Evolutionary conservation across 2,113 vertebrate species (phyloP).

Genomic region (Nesospiza acunhae): DNA sequence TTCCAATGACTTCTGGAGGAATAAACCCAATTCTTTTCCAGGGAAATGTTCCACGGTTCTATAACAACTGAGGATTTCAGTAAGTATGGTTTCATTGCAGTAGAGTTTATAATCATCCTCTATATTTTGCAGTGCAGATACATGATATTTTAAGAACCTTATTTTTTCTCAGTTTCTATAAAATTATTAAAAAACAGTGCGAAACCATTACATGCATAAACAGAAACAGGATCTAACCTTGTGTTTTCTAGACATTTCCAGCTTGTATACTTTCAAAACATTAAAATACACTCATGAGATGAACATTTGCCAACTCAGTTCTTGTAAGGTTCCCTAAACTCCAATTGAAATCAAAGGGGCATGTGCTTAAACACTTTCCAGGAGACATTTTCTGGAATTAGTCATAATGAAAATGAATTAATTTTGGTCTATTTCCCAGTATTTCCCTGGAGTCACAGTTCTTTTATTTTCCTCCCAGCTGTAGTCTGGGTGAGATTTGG

Average conservation of each 20-base stretch:
- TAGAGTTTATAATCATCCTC: neutral
- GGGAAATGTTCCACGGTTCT: neutral
- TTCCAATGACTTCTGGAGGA: neutral
- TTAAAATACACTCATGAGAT: neutral
- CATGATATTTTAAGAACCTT: neutral
- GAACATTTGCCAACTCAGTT: neutral
- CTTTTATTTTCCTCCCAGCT: neutral
- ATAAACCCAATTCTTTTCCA: neutral
- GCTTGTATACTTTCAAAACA: neutral
- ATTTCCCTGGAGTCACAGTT: neutral
- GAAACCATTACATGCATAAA: neutral
- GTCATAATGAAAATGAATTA: constrained; percentile 34
- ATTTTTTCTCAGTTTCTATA: neutral
- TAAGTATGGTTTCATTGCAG: neutral
- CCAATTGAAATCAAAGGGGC: neutral
- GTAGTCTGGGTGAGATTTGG: neutral
- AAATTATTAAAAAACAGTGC: neutral
- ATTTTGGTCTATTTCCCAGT: constrained; percentile 32
- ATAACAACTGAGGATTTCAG: neutral
- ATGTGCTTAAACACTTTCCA: neutral
- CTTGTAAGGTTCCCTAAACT: neutral
- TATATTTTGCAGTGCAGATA: neutral
- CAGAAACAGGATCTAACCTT: neutral
- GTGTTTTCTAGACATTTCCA: neutral
- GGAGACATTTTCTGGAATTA: neutral